Evolutionary conservation across 2,113 vertebrate species (phyloP).

Genomic region (Tyto alba): DNA sequence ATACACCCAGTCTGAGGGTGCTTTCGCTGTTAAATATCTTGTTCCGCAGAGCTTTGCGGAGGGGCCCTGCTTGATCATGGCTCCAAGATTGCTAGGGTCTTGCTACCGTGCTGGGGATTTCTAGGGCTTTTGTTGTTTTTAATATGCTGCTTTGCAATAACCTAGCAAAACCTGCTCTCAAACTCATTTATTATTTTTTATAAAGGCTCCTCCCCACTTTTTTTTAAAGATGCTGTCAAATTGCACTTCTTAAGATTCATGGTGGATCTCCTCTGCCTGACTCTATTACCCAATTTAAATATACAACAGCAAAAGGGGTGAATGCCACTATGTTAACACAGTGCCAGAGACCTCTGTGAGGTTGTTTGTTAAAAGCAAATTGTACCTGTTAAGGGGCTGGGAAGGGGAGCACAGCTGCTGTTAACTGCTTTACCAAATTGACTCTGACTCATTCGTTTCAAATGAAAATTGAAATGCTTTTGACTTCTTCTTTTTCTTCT

Average conservation of each 20-base stretch:
- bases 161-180: not conserved
- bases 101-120: not conserved
- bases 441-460: constrained; percentile 71
- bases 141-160: not conserved
- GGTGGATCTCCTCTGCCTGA: constrained; percentile 42
- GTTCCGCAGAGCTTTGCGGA: not conserved
- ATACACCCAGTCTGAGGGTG: not conserved
- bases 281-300: constrained; percentile 70
- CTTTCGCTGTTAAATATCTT: not conserved
- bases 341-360: constrained; percentile 56
- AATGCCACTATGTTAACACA: constrained; percentile 61
- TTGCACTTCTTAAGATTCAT: constrained; percentile 65
- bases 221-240: constrained; percentile 35
- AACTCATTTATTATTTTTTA: constrained; percentile 23
- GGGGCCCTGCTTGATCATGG: not conserved
- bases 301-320: constrained; percentile 57
- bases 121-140: not conserved
- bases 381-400: constrained; percentile 69
- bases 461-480: constrained; percentile 76
- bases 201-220: not conserved
- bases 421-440: constrained; percentile 73
- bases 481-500: constrained; percentile 50
- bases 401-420: constrained; percentile 55
- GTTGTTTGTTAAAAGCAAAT: constrained; percentile 78
- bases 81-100: not conserved